phyloP scores from a whole-genome alignment of 2,888 invertebrate genomes.

The Drosophila affinis region DNA sequence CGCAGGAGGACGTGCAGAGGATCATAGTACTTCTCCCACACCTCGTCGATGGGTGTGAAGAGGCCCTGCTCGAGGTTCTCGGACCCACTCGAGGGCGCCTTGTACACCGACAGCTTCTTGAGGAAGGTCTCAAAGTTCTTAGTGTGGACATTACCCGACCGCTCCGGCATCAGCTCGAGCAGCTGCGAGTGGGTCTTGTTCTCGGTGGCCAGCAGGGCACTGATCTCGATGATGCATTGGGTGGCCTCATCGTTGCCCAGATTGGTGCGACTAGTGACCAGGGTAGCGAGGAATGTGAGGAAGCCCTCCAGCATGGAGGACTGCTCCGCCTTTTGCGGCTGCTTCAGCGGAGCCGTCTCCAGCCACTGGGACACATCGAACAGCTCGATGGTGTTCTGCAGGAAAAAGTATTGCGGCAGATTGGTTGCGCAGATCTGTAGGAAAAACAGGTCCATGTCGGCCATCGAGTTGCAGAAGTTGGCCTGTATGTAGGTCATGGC shows the following conservation, averaged over 20 bases:
- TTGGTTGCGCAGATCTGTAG: conserved; percentile 96
- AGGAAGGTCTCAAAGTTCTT: conserved; percentile 94
- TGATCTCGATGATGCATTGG: conserved; percentile 94
- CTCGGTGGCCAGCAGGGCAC: conserved; percentile 94
- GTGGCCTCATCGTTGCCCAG: conserved; percentile 87
- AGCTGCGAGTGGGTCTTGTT: conserved; percentile 98
- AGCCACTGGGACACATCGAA: conserved; percentile 95
- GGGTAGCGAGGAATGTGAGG: conserved; percentile 94
- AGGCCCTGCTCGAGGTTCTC: conserved; percentile 95
- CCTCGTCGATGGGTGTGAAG: conserved; percentile 92
- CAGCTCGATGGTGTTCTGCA: conserved; percentile 95
- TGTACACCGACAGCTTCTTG: conserved; percentile 92
- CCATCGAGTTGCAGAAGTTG: conserved; percentile 99
- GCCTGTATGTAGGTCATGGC: conserved; percentile 99
- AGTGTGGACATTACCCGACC: conserved; percentile 95
- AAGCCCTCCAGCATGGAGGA: conserved; percentile 97
- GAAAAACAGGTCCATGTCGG: conserved; percentile 97
- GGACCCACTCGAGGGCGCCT: conserved; percentile 89
- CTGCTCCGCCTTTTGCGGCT: conserved; percentile 91
- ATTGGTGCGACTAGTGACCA: conserved; percentile 94
- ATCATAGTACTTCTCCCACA: conserved; percentile 97
- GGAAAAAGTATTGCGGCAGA: conserved; percentile 92
- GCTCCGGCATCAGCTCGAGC: conserved; percentile 97
- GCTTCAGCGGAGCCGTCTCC: conserved; percentile 89
- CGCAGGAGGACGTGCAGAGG: conserved; percentile 95